Base-by-base conservation (phyloP, 2,888 invertebrate species). In the Xiphydria camelus region DNA sequence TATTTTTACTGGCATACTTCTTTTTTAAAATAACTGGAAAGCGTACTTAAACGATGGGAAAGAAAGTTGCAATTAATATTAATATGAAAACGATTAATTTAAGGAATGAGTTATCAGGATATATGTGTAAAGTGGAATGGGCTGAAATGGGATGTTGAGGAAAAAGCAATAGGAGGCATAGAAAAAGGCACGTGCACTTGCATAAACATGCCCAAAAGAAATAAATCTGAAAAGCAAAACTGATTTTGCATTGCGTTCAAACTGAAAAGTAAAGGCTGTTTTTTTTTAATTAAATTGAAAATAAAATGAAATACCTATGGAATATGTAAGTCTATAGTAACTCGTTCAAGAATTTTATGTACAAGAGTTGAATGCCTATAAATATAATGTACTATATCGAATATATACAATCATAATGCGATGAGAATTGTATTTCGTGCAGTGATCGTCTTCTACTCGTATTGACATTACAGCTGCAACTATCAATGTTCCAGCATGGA, bases 231-330 rank as follows among this genome's bases (percentile, higher is more conserved):
- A 41, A 34, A 34, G 34, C 44, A 10, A 34, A n/a, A 10, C 10
- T 34, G 7, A 10, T 39, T 23, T 18, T 37, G 10, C 15, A 41
- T 12, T 40, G 31, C 45, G 38, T 59, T 47, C 34, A 59, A 69
- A 69, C 70, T 68, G 70, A 70, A 67, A 67, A 70, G 68, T 69
- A 61, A 62, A 51, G 49, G 67, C 64, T 66, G 67, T 57, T 56
- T 55, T 51, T 29, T n/a, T n/a, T n/a, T n/a, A n/a, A n/a, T n/a
- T n/a, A n/a, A n/a, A n/a, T n/a, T n/a, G n/a, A n/a, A n/a, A n/a
- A n/a, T n/a, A n/a, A n/a, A n/a, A n/a, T n/a, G n/a, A n/a, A n/a
- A n/a, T n/a, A n/a, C n/a, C n/a, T n/a, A n/a, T n/a, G n/a, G n/a
- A n/a, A n/a, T n/a, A n/a, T n/a, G n/a, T n/a, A n/a, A n/a, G n/a